Base-by-base conservation (phyloP, 2,888 invertebrate species). In the Lasioglossum villosulum region DNA sequence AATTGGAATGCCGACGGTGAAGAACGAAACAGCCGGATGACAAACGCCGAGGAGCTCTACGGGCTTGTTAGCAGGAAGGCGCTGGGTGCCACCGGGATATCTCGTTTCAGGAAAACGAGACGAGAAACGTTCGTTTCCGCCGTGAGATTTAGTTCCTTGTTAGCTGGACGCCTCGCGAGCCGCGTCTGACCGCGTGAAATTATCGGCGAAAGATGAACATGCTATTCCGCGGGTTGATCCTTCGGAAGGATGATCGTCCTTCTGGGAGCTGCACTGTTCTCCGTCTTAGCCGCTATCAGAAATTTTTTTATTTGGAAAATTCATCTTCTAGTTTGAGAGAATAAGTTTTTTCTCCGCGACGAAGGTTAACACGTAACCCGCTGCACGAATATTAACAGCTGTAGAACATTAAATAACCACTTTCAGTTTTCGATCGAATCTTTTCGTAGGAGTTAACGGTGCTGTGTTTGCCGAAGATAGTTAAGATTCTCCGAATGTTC, bases 111-210 rank as follows among this genome's bases (percentile, higher is more conserved):
- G 52, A 27, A 68, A 82, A 42, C 45, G 63, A 23, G 45, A 23
- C 63, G 63, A 27, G 75, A 27, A 75, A 63, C 30, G 42, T 63
- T 75, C 75, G 75, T 66, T 63, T 42, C 63, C 42, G n/a, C 56
- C 19, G 42, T 16, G n/a, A 70, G 73, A 80, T 80, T 80, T 74
- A 82, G 39, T 72, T 80, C 34, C 73, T 82, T 45, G 52, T 82
- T 82, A 75, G 59, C 39, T 37, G 23, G 63, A 30, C 27, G 39
- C 77, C 42, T 34, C 16, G 30, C 80, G 4, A 4, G 27, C 27
- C 59, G 27, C 4, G 56, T 12, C 56, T 12, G n/a, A 27, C 56
- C 56, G 4, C 59, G 59, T 14, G 59, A 27, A 27, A 59, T 27
- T 14, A 27, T 59, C 27, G 27, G 27, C 27, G 27, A 52, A 52